A percentile compares a stretch with the other conserved stretches of the same genome.
These are phyloP conservation scores for Lordiphosa stackelbergi DNA, from an alignment of 1,140 invertebrate species.

Conservation along the genomic window DNA sequence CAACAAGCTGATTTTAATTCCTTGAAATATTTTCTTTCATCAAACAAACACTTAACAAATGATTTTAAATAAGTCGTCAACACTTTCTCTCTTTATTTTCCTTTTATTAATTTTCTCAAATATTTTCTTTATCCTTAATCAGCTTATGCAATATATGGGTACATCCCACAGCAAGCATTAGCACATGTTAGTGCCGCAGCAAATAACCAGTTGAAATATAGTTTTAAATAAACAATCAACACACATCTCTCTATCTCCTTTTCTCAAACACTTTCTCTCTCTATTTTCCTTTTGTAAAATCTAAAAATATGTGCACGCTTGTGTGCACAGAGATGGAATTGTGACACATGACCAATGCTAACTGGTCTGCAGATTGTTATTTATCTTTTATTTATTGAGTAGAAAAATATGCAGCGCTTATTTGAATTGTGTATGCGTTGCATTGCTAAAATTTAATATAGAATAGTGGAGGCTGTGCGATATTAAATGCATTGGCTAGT, in stretches of 20 bases:
- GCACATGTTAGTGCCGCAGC: no score
- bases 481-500: no score
- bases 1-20: no score
- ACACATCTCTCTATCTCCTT: neutral
- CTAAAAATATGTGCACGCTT: neutral
- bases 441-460: no score
- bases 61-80: no score
- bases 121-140: constrained; percentile 2
- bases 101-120: no score
- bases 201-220: neutral
- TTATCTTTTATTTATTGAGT: no score
- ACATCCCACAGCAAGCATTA: neutral
- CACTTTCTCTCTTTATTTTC: no score
- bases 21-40: no score
- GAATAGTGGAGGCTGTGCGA: no score
- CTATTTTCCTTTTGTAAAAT: neutral
- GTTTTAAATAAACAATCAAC: constrained; percentile 6
- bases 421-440: constrained; percentile 1
- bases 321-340: neutral
- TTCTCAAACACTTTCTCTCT: neutral
- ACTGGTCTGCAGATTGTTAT: neutral
- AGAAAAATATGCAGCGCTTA: no score
- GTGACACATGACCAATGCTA: neutral
- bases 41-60: no score
- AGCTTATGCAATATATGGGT: neutral